Percentiles rank a stretch among this genome's conserved stretches.
These are phyloP conservation scores for Thermophis baileyi DNA, from an alignment of 2,113 vertebrate genomes.

Conservation along the genomic window DNA sequence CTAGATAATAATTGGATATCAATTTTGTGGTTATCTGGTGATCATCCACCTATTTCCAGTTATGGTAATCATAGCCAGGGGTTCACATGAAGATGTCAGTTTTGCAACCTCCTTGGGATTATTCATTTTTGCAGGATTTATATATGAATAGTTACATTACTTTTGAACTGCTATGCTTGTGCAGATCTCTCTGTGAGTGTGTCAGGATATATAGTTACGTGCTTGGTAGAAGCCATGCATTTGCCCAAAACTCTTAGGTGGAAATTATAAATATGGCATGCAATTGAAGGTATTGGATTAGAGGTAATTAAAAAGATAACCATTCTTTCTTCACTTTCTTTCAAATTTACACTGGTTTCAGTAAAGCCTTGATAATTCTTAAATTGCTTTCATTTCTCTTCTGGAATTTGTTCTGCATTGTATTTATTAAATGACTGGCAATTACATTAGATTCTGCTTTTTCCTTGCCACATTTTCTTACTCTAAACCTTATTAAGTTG, in stretches of 20 bases:
- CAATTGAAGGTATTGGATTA: neutral
- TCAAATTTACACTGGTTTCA: neutral
- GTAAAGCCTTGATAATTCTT: neutral
- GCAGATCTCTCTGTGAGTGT: neutral
- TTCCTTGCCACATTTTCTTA: conserved; percentile 35
- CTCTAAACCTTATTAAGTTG: conserved; percentile 55
- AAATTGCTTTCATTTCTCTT: conserved; percentile 22
- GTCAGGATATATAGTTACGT: neutral
- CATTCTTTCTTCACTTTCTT: neutral
- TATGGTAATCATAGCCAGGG: neutral
- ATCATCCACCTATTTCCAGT: neutral
- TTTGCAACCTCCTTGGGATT: neutral
- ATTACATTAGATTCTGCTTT: conserved; percentile 55
- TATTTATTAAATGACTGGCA: conserved; percentile 44
- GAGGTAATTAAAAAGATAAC: neutral
- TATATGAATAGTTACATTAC: neutral
- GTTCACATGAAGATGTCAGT: neutral
- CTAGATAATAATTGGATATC: neutral
- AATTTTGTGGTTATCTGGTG: neutral
- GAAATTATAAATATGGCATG: neutral
- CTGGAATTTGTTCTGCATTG: neutral
- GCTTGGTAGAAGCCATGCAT: neutral
- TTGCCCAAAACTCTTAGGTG: neutral
- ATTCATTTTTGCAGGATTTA: neutral
- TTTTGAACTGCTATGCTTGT: neutral